Conservation (phyloP, 2,888 invertebrate species). For the Hecatera dysodea region DNA sequence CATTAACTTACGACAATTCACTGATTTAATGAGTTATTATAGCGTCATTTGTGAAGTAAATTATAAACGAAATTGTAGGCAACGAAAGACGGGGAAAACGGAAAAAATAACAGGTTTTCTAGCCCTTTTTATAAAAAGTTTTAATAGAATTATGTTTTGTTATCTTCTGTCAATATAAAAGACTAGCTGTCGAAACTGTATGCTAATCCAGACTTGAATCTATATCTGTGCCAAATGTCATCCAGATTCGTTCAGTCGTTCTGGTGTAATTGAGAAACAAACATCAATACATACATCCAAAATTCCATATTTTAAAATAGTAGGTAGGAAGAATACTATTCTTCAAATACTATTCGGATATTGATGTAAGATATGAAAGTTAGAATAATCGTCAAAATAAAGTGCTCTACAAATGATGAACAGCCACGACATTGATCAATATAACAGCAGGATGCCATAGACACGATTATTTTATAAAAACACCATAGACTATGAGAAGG, state of each 20-base stretch:
- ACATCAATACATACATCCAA: too few species aligned
- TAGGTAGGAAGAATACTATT: neutral
- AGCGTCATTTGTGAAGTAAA: slow-evolving; percentile 1
- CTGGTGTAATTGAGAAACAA: too few species aligned
- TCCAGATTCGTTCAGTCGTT: too few species aligned
- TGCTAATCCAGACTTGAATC: too few species aligned
- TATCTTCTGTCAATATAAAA: too few species aligned
- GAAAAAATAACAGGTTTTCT: neutral
- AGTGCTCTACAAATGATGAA: slow-evolving; percentile 4
- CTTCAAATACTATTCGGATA: neutral
- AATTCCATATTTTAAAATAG: too few species aligned
- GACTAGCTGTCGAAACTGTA: too few species aligned
- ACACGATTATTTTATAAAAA: slow-evolving; percentile 46
- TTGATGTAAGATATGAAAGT: neutral
- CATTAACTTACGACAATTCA: slow-evolving; percentile 38
- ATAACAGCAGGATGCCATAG: slow-evolving; percentile 34
- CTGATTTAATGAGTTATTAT: slow-evolving; percentile 35
- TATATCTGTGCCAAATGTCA: too few species aligned
- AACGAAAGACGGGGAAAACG: neutral
- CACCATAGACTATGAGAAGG: slow-evolving; percentile 54
- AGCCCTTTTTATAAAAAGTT: too few species aligned
- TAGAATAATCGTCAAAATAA: neutral
- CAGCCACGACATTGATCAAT: slow-evolving; percentile 28
- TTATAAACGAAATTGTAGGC: neutral
- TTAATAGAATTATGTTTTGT: too few species aligned